These are phyloP conservation scores for Apodemus agrarius DNA, from an alignment of 2,797 vertebrate species.

Conservation along the genomic window DNA sequence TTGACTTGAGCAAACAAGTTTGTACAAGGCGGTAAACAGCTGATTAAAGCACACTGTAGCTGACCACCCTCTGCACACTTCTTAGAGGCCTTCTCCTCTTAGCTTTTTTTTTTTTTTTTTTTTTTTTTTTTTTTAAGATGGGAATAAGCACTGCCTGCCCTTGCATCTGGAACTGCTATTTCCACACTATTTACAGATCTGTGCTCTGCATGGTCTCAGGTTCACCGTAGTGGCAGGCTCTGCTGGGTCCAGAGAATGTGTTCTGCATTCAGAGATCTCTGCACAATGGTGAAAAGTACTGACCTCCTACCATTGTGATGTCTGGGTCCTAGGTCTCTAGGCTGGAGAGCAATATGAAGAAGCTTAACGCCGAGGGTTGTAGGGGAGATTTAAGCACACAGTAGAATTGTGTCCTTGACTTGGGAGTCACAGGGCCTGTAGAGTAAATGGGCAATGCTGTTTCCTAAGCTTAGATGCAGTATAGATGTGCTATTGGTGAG, in stretches of 20 bases:
- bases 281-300: not conserved
- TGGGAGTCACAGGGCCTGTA: not conserved
- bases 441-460: not conserved
- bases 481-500: not conserved
- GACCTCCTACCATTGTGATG: too few relatives aligned
- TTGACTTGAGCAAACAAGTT: conserved; percentile 47
- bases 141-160: not conserved
- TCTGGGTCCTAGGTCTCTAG: not conserved
- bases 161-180: not conserved
- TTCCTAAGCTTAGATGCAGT: not conserved
- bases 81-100: not conserved
- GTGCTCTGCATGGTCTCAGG: not conserved
- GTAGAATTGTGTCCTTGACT: not conserved
- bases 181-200: not conserved
- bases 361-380: not conserved
- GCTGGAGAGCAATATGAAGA: not conserved
- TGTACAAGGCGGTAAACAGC: conserved; percentile 12
- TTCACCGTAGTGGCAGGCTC: not conserved
- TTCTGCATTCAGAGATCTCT: not conserved
- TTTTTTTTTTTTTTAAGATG: not conserved
- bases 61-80: accelerated
- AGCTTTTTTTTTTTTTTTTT: not conserved
- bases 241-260: not conserved
- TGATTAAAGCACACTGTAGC: not conserved
- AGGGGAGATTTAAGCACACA: not conserved